Conservation (phyloP, 2,113 vertebrate genomes). For the Abramis brama region DNA sequence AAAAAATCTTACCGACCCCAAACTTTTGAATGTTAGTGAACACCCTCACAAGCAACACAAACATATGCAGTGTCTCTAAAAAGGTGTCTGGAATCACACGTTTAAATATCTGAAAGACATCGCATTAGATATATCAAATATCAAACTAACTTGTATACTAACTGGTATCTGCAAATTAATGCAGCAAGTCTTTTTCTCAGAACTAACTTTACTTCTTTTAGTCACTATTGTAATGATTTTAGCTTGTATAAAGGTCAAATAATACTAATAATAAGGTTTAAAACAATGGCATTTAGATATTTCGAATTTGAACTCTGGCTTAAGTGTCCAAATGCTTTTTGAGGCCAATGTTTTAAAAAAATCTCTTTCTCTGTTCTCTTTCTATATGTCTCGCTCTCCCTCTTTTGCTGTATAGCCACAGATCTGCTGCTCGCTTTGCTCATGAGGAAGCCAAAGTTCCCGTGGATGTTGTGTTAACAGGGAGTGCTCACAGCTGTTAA, state of each 20-base stretch:
- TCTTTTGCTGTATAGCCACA: slow-evolving; percentile 58
- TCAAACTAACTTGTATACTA: background rate
- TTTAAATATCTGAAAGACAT: background rate
- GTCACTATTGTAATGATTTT: background rate
- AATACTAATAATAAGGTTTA: too few relatives aligned
- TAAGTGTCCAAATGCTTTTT: background rate
- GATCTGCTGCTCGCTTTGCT: slow-evolving; percentile 59
- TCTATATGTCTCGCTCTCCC: background rate
- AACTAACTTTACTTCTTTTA: background rate
- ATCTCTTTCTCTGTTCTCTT: background rate
- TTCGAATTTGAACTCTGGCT: background rate
- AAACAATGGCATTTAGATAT: background rate
- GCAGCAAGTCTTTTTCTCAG: background rate
- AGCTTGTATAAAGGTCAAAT: background rate
- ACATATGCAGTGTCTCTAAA: background rate
- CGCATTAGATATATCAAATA: background rate
- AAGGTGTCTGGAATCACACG: background rate
- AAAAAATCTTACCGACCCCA: background rate
- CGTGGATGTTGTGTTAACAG: slow-evolving; percentile 78
- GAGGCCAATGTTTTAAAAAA: background rate
- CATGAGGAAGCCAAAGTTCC: slow-evolving; percentile 76
- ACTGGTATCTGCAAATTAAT: background rate
- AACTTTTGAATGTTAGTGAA: background rate
- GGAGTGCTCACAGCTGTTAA: slow-evolving; percentile 76
- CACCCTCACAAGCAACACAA: background rate